Evolutionary conservation across 2,113 vertebrate genomes (phyloP), one percentile per base, ranked within the genome.

Genomic region (Callospermophilus lateralis): DNA sequence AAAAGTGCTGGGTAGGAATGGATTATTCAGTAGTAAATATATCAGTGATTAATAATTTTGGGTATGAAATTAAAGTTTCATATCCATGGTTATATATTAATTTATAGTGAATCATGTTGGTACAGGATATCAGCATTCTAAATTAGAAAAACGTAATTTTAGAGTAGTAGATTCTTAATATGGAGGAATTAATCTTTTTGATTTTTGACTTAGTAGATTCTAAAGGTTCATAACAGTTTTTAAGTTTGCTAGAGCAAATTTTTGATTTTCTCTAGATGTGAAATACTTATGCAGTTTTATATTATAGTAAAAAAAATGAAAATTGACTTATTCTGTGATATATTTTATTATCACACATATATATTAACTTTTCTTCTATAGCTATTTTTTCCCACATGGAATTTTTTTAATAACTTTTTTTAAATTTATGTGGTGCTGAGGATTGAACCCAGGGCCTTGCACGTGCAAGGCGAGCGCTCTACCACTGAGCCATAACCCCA

Each of bases 41-140:
- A 34, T 88, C 7, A 80, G 32, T 68, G 16, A 24, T 94, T 81
- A 90, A 55, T 84, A 84, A 68, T 74, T 87, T 90, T 37, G 32
- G 32, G 28, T 88, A 88, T 70, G 65, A 88, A 74, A 68, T 91
- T 73, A 83, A 93, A 84, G 77, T 79, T 93, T 80, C 3, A 6
- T 93, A n/a, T 58, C 19, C 87, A 63, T 78, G 13, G 89, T 97
- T 58, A 74, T 86, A 4, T 90, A 6, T 70, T 95, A 63, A 42
- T 90, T 70, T 67, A 78, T 32, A 65, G 53, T 83, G 63, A 89
- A 78, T 84, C 86, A 24, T 86, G 6, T 81, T 72, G 42, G 45
- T 84, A 28, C 16, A 95, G 72, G 79, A 79, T 94, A 37, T 94
- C 58, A 94, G 51, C 45, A 94, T n/a, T 48, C 34, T 8, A 90